Evolutionary conservation across 2,113 vertebrate genomes (phyloP).

Genomic region (Tychaedon coryphoeus): DNA sequence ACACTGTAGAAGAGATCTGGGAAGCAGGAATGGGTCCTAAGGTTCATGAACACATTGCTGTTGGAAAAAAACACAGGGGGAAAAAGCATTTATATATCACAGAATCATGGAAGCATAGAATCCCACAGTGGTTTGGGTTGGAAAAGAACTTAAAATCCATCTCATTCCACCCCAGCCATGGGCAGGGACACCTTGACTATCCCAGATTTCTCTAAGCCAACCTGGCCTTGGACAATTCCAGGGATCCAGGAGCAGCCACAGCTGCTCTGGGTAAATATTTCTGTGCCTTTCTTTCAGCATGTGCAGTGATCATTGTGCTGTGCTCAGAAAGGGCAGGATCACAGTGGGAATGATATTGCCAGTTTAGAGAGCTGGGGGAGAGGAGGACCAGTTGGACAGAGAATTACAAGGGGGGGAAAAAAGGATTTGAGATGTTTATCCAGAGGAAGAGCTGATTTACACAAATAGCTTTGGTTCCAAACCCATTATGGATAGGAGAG

Average conservation of each 20-base stretch:
- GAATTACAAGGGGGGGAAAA: not conserved
- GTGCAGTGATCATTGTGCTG: not conserved
- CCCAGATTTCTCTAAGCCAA: not conserved
- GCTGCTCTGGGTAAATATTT: not conserved
- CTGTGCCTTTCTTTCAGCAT: not conserved
- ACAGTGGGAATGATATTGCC: not conserved
- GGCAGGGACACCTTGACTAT: not conserved
- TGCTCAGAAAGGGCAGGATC: not conserved
- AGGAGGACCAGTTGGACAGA: not conserved
- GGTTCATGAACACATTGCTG: not conserved
- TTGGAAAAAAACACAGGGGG: not conserved
- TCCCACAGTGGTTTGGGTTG: not conserved
- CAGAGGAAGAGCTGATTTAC: not conserved
- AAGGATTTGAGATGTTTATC: not conserved
- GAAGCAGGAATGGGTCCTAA: not conserved
- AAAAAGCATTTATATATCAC: rapidly evolving
- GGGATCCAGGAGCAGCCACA: not conserved
- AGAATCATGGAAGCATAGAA: not conserved
- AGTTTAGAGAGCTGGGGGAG: not conserved
- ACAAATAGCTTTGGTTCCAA: not conserved
- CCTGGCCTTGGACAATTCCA: not conserved
- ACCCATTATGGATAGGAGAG: not conserved
- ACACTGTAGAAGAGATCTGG: not conserved
- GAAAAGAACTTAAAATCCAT: not conserved
- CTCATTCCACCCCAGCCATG: not conserved